Base-by-base conservation (phyloP, 2,888 invertebrate species). In the Isoperla grammatica region DNA sequence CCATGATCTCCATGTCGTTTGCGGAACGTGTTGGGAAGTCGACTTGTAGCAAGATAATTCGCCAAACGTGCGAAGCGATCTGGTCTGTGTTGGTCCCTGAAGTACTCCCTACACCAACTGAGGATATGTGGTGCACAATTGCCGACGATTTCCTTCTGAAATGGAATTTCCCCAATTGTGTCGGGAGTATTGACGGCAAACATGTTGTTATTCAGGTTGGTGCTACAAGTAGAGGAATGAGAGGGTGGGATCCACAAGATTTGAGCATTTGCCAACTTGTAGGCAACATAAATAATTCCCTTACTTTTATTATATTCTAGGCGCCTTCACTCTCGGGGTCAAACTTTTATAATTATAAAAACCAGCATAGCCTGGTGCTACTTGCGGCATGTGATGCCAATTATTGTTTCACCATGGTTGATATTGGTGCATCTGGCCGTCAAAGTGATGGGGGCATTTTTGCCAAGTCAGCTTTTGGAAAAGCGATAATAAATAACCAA, bases 351-450 rank as follows among this genome's bases (percentile, higher is more conserved):
- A 20, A 49, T 12, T 37, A 35, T 15, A 48, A 37, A 17, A 22
- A 13, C n/a, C 8, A 13, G 4, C 12, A 15, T 5, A 48, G 57
- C 23, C 3, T 57, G 17, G 57, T 57, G 15, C 23, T 57, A 19
- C 46, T 57, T 46, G 57, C 57, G 13, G 11, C 37, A 2, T 46
- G 48, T 12, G 37, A 49, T 20, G 46, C 57, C 9, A 37, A 57
- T 1, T 57, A 57, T 35, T 6, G 37, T 1, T 57, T 48, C 12
- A 57, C 57, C 9, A 15, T 57, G 19, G 49, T 48, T 6, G 49
- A 57, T 15, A 49, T 57, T n/a, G 57, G 57, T 9, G 57, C 57
- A 15, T 11, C 48, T 5, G 57, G 57, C n/a, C 48, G 57, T 11
- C 49, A 57, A 20, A 57, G 57, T 37, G 48, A 49, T 15, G 45